Base-by-base conservation (phyloP, 2,888 invertebrate species). In the Mystacides longicornis region DNA sequence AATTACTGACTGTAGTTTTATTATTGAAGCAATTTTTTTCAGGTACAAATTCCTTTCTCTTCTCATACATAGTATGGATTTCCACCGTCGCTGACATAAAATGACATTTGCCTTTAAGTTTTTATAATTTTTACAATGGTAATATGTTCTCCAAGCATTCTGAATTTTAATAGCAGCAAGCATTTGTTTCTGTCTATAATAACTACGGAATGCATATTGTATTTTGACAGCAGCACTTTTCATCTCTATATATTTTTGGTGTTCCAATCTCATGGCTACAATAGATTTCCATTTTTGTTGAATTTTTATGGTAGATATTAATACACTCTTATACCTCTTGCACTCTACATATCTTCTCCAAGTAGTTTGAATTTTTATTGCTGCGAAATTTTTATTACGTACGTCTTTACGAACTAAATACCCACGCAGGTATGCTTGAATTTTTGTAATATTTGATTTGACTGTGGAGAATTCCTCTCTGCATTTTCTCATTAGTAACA, bases 31-130 rank as follows among this genome's bases (percentile, higher is more conserved):
- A n/a, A 4, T 37, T 37, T 37, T 3, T 37, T 3, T 37, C 14
- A 7, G 37, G 16, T 37, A 37, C 14, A 14, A 14, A 14, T 37
- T 11, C 37, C 49, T 49, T 22, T 59, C 46, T 18, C 19, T 47
- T 54, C 53, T 58, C 56, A 55, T 59, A 3, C 22, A n/a, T 1
- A 50, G 9, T 18, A 31, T 20, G n/a, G 54, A 56, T 33, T 56
- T 48, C 27, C 55, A 56, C 21, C 52, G 50, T 7, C 37, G 52
- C 37, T 62, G 61, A 21, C 62, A 57, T 11, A 21, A 23, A 4
- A 59, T 45, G 1, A 59, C 60, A 18, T 63, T 62, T 14, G 54
- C 42, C 23, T 63, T 62, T 3, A 63, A 51, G 3, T 60, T 14
- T 1, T 61, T 0, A 51, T 63, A 68, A 5, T 27, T 4, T 1